A percentile compares a stretch with the other conserved stretches of the same genome.
Evolutionary conservation across 2,113 vertebrate genomes (phyloP).

Genomic region (Anguilla rostrata): DNA sequence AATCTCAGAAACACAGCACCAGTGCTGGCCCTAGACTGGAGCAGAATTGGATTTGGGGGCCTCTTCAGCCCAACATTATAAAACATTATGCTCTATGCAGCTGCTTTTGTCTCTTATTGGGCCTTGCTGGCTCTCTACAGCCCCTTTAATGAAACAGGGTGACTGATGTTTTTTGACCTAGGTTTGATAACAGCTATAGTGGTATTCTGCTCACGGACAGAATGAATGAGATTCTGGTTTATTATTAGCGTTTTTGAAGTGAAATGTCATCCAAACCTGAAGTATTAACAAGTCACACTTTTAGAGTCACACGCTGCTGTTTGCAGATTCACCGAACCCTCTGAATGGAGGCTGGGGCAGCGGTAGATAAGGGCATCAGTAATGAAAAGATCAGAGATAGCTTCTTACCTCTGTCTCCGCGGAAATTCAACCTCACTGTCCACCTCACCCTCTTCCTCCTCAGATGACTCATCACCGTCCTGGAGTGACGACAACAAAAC

Average conservation of each 20-base stretch:
- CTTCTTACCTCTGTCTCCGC: slow-evolving; percentile 88
- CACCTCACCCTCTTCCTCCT: slow-evolving; percentile 97
- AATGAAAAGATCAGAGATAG: not conserved
- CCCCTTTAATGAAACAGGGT: no score
- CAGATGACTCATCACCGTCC: slow-evolving; percentile 93
- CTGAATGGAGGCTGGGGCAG: not conserved
- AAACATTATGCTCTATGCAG: no score
- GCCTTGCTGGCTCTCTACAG: no score
- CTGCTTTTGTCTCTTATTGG: no score
- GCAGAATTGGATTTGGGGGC: no score
- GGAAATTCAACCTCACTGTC: slow-evolving; percentile 99
- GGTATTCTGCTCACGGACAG: not conserved
- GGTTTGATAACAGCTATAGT: not conserved
- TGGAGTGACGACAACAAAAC: slow-evolving; percentile 48
- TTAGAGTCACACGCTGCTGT: not conserved
- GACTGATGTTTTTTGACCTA: no score
- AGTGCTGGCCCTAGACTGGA: no score
- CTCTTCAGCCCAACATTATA: no score
- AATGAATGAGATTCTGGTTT: not conserved
- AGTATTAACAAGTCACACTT: not conserved
- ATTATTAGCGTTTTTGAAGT: no score
- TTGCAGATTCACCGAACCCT: not conserved
- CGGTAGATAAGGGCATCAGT: not conserved
- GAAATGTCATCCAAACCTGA: no score
- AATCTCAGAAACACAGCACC: no score